Evolutionary conservation across 2,888 invertebrate genomes (phyloP), one percentile per base, ranked within the genome.

Genomic region (Xestoiulus laeticollis): DNA sequence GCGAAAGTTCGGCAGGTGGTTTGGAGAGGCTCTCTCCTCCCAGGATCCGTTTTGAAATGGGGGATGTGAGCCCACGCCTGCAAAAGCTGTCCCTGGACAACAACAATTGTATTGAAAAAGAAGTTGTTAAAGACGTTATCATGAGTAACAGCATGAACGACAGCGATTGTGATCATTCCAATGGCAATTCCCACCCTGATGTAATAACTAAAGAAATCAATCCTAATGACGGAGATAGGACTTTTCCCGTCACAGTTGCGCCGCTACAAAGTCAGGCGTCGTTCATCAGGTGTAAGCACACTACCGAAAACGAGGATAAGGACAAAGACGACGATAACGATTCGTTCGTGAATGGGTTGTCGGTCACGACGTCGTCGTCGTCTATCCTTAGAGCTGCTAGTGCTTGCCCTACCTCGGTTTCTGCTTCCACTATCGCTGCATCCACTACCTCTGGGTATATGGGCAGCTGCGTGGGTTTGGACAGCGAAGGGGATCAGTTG

Each of bases 51-150:
- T 44, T 44, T 53, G 53, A 53, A 53, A 48, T 48, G 43, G 86
- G 86, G 22, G 86, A 85, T 14, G 30, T 85, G 48, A 33, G 22
- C 32, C 48, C 85, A 1, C 3, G 85, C 19, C 78, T 87, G 16
- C 53, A 68, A 30, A 78, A 87, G 14, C 68, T 87, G 78, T 87
- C 78, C 10, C n/a, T 68, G 26, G 87, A 87, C 38, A 87, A 87
- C 22, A 87, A 87, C 30, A 87, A 87, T 44, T 87, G 78, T n/a
- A 26, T 78, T 78, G 82, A 88, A 53, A 85, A 32, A 43, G 82
- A 83, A 82, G 16, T 82, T 91, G 26, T 89, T 91, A 6, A 91
- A 91, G 82, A 89, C 82, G 68, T 33, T 19, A 78, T 89, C 14
- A 68, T 30, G 53, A 88, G 30, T 33, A 88, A 85, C 43, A 86